Percentiles rank a stretch among this genome's conserved stretches.
Evolutionary conservation across 2,797 vertebrate species (phyloP).

Genomic region (Eupleurogrammus muticus): DNA sequence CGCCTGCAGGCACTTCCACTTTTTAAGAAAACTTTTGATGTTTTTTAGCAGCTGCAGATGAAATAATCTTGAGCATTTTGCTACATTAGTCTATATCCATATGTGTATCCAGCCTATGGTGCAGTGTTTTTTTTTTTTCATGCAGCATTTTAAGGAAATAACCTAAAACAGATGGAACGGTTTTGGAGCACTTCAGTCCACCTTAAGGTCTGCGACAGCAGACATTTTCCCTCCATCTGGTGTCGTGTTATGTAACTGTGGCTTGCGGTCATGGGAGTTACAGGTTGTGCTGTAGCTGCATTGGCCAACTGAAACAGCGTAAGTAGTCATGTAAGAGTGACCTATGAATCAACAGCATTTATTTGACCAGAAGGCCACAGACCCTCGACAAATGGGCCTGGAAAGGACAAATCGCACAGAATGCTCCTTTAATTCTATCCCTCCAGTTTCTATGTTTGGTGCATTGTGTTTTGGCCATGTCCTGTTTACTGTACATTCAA

Average conservation of each 20-base stretch:
- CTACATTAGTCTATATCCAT: not conserved
- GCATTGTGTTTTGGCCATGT: not conserved
- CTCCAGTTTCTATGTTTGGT: not conserved
- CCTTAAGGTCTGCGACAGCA: conserved; percentile 26
- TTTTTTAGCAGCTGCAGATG: conserved; percentile 8
- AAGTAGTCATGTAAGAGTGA: conserved; percentile 49
- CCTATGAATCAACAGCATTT: conserved; percentile 30
- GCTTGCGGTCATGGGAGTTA: conserved; percentile 49
- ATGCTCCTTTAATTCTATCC: not conserved
- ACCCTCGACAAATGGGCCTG: conserved; percentile 1
- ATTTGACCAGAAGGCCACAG: conserved; percentile 33
- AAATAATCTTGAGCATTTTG: conserved; percentile 10
- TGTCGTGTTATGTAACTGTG: conserved; percentile 54
- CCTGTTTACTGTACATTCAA: not conserved
- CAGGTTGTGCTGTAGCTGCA: conserved; percentile 43
- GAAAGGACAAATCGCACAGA: not conserved
- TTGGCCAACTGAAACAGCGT: conserved; percentile 38
- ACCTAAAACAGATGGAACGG: conserved; percentile 30
- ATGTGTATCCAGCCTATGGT: not conserved
- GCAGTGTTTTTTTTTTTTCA: not conserved
- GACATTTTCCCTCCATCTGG: conserved; percentile 23
- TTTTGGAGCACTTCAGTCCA: conserved; percentile 25
- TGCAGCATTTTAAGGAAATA: conserved; percentile 10
- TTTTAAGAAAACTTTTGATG: conserved; percentile 14
- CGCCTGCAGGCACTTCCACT: conserved; percentile 12